Conservation (phyloP, 2,888 invertebrate species). For the Diachrysia chrysitis region DNA sequence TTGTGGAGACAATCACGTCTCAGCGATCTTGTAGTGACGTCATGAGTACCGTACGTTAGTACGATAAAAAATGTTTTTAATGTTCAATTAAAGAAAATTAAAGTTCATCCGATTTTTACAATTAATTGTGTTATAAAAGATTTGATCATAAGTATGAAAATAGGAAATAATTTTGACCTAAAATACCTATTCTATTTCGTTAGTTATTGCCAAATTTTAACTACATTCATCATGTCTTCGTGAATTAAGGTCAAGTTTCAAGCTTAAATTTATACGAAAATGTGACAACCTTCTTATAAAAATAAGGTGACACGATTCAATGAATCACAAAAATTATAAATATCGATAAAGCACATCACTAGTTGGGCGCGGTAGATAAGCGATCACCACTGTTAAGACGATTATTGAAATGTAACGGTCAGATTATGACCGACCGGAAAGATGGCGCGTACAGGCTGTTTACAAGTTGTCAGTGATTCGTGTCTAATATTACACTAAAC, state of each 20-base stretch:
- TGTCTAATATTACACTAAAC: no score
- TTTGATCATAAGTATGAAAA: no score
- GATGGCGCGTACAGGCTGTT: conserved; percentile 72
- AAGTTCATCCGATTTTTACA: no score
- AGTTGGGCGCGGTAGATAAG: conserved; percentile 86
- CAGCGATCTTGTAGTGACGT: conserved; percentile 58
- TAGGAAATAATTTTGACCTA: no score
- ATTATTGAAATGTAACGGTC: conserved; percentile 90
- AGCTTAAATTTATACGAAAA: not conserved
- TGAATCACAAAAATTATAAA: conserved; percentile 2
- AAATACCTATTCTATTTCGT: no score
- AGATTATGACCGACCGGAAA: conserved; percentile 88
- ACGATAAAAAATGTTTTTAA: conserved; percentile 16
- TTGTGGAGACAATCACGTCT: conserved; percentile 80
- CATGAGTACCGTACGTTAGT: not conserved
- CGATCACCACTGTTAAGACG: conserved; percentile 87
- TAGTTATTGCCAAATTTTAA: no score
- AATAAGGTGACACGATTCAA: not conserved
- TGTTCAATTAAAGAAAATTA: not conserved
- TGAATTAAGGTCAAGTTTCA: not conserved
- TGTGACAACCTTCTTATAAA: not conserved
- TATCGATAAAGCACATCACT: conserved; percentile 70
- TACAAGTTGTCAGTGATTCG: not conserved
- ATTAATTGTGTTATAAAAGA: no score
- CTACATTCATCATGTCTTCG: not conserved